These are phyloP conservation scores for Phengaris alcon DNA, from an alignment of 2,888 invertebrate genomes.

Conservation along the genomic window DNA sequence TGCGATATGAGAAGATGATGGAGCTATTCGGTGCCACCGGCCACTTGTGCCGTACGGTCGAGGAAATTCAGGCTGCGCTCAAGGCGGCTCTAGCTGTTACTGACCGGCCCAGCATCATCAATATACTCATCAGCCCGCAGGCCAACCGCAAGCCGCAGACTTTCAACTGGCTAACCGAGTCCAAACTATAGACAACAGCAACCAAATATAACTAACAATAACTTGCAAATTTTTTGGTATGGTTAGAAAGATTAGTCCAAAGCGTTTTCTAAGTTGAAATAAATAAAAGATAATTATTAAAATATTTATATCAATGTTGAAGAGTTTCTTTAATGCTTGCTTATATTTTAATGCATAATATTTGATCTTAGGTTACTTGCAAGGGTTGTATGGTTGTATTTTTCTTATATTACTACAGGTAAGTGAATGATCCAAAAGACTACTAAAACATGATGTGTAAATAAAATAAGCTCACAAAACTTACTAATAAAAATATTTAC, in stretches of 20 bases:
- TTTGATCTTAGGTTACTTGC: not conserved
- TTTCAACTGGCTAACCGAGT: conserved; percentile 95
- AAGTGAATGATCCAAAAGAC: not conserved
- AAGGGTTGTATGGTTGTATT: not conserved
- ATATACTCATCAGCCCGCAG: conserved; percentile 92
- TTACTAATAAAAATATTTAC: too few relatives aligned
- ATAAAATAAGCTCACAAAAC: conserved; percentile 1
- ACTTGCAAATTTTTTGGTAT: too few relatives aligned
- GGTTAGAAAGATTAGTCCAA: too few relatives aligned
- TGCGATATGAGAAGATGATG: conserved; percentile 94
- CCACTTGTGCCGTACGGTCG: conserved; percentile 86
- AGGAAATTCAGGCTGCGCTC: conserved; percentile 86
- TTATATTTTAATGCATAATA: too few relatives aligned
- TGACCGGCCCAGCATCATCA: conserved; percentile 91
- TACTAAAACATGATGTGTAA: conserved; percentile 1
- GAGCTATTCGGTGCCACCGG: conserved; percentile 91
- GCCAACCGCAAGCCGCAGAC: conserved; percentile 94
- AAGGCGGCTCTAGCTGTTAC: conserved; percentile 82
- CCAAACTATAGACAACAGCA: conserved; percentile 83
- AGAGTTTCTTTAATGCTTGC: too few relatives aligned
- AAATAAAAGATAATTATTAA: too few relatives aligned
- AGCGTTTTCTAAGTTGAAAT: too few relatives aligned
- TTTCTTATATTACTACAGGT: not conserved
- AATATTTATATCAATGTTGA: too few relatives aligned
- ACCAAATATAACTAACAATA: not conserved